Base-by-base conservation (phyloP, 2,797 vertebrate genomes). In the Anolis apletophallus region DNA sequence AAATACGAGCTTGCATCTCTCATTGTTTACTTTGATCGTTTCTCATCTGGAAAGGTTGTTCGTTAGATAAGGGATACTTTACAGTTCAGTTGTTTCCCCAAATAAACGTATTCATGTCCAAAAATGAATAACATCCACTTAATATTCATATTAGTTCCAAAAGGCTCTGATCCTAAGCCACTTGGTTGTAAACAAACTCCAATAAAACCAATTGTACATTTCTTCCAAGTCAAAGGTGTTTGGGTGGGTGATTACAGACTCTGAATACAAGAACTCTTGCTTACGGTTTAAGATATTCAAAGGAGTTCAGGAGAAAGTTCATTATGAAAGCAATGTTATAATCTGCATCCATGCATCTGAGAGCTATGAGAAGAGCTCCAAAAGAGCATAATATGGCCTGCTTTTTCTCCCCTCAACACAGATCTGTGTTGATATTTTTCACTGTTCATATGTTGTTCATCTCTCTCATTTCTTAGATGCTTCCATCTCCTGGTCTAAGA, bases 41-140 rank as follows among this genome's bases (percentile, higher is more conserved):
- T 80, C 78, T 34, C 77, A 61, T 59, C 57, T 80, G 78, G 36
- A 64, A 80, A 80, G 21, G 59, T 29, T 64, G 61, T 34, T 46
- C 40, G 77, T 80, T 80, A 80, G 78, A 80, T 64, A 80, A 80
- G 36, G 26, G 29, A 29, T 26, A 46, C 36, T 80, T 80, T 80
- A 16, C 36, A 64, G 36, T 40, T 36, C 59, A 29, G 12, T 64
- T 36, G 23, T 67, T 64, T 78, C 9, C 34, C n/a, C 19, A 19
- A 77, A 77, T 77, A 59, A 57, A 78, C 19, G 11, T 59, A 46
- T 80, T 64, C 21, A 40, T 80, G 59, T 80, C 26, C 59, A 80
- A 80, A 80, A 80, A 46, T 64, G 29, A 17, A 80, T 61, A 61
- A 61, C 5, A 61, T 67, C 14, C 1, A n/a, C 29, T 80, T 80